phyloP scores from a whole-genome alignment of 2,888 invertebrate genomes.

The Clanis bilineata region DNA sequence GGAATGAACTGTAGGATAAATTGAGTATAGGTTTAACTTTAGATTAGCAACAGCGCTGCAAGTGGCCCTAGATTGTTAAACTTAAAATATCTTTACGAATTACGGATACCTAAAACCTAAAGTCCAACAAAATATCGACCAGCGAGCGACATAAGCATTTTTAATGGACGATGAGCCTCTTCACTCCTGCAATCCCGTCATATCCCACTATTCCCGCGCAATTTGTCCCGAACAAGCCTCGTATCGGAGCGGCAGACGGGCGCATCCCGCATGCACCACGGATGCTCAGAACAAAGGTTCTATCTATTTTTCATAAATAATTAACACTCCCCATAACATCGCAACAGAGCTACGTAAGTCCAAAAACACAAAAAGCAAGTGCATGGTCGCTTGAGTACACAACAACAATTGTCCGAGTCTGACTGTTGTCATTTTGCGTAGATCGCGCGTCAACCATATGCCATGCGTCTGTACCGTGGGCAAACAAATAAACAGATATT shows the following conservation, averaged over 20 bases:
- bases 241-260: background rate
- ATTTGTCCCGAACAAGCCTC: background rate
- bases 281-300: constrained; percentile 1
- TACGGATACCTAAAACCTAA: too few species aligned
- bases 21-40: too few species aligned
- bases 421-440: constrained; percentile 76
- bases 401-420: constrained; percentile 69
- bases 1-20: too few species aligned
- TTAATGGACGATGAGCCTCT: background rate
- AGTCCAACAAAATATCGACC: background rate
- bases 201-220: constrained; percentile 6
- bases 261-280: background rate
- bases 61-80: too few species aligned
- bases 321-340: background rate
- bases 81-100: too few species aligned
- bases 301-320: constrained; percentile 14
- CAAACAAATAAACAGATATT: constrained; percentile 58
- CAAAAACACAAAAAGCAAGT: constrained; percentile 45
- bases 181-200: background rate
- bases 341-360: constrained; percentile 39
- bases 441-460: constrained; percentile 61
- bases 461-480: constrained; percentile 57
- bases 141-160: background rate
- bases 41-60: too few species aligned
- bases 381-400: constrained; percentile 53